phyloP scores from a whole-genome alignment of 2,888 invertebrate genomes.

The Venusia cambrica region DNA sequence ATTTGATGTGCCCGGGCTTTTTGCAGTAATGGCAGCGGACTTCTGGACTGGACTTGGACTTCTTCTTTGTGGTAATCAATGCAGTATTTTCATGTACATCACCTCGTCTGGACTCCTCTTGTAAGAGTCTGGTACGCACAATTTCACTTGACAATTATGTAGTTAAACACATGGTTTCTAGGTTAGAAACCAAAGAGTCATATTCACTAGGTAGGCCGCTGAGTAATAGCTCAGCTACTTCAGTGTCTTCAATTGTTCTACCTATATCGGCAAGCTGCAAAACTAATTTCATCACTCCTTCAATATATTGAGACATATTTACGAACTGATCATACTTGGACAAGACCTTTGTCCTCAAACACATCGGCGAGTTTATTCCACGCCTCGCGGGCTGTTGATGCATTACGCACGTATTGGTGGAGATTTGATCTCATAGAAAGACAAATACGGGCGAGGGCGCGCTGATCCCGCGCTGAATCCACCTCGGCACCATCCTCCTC shows the following conservation, averaged over 20 bases:
- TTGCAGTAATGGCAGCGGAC: slow-evolving; percentile 1
- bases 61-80: background rate
- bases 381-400: background rate
- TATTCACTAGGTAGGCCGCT: too few relatives aligned
- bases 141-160: background rate
- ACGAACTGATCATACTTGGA: background rate
- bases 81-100: background rate
- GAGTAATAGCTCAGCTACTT: too few relatives aligned
- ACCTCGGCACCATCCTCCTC: background rate
- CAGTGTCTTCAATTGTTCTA: background rate
- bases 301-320: background rate
- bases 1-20: background rate
- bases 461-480: background rate
- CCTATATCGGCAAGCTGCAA: slow-evolving; percentile 1
- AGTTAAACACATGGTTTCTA: background rate
- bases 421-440: background rate
- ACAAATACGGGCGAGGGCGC: background rate
- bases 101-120: background rate
- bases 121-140: background rate
- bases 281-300: background rate
- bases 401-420: background rate
- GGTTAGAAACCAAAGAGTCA: background rate
- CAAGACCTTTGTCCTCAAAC: slow-evolving; percentile 1
- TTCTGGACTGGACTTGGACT: too few relatives aligned
- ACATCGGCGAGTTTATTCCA: background rate